Evolutionary conservation across 1,140 invertebrate genomes (phyloP).

Genomic region (Gryon sp.): DNA sequence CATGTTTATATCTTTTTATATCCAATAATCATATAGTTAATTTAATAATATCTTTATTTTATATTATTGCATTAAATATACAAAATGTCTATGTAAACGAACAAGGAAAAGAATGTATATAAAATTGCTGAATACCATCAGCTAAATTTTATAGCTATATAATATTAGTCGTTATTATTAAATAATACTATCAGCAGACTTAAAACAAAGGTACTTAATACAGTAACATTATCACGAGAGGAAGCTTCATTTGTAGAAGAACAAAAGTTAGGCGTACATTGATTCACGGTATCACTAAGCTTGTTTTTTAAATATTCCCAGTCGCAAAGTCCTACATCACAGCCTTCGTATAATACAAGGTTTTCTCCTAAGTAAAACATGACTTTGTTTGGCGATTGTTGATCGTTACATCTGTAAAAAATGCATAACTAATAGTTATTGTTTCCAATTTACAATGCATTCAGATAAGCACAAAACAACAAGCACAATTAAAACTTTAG

Average conservation of each 20-base stretch:
- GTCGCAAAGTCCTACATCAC: slow-evolving; percentile 79
- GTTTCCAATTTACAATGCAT: no score
- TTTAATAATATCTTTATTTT: no score
- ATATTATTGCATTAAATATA: no score
- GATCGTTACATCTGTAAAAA: slow-evolving; percentile 72
- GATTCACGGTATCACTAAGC: slow-evolving; percentile 63
- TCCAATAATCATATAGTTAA: no score
- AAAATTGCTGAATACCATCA: no score
- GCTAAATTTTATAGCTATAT: no score
- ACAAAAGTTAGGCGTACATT: slow-evolving; percentile 68
- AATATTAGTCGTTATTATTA: no score
- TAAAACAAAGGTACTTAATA: slow-evolving; percentile 52
- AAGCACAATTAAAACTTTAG: slow-evolving; percentile 5
- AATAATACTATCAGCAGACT: slow-evolving; percentile 17
- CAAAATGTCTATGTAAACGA: no score
- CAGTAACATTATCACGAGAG: slow-evolving; percentile 65
- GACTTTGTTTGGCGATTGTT: slow-evolving; percentile 73
- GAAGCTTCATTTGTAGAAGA: slow-evolving; percentile 49
- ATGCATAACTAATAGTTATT: no score
- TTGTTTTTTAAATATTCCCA: slow-evolving; percentile 77
- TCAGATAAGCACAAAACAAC: no score
- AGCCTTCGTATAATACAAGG: slow-evolving; percentile 74
- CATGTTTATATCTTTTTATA: no score
- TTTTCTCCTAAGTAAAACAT: slow-evolving; percentile 79
- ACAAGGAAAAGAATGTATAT: no score